Percentiles rank a stretch among this genome's conserved stretches.
Evolutionary conservation across 2,113 vertebrate species (phyloP).

Genomic region (Podarcis cretensis): DNA sequence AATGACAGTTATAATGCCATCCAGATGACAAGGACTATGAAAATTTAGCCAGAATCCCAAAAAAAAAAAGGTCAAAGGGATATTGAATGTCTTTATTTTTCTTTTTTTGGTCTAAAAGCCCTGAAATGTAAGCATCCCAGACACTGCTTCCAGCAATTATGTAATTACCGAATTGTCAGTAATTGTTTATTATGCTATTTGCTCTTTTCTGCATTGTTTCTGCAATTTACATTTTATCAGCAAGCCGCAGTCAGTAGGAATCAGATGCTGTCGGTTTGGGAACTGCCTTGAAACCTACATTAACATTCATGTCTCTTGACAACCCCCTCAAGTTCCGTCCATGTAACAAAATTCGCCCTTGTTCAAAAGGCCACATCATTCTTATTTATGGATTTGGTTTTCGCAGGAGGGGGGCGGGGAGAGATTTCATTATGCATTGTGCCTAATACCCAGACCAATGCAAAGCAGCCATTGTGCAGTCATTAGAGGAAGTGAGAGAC

Average conservation of each 20-base stretch:
- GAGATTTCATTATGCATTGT: not conserved
- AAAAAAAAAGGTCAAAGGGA: not conserved
- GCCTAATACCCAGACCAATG: too few species aligned
- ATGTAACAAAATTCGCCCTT: not conserved
- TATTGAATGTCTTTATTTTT: not conserved
- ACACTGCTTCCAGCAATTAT: not conserved
- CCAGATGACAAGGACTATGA: not conserved
- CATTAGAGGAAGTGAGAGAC: not conserved
- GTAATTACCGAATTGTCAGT: not conserved
- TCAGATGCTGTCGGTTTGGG: not conserved
- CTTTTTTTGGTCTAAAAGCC: not conserved
- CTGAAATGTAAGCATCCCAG: not conserved
- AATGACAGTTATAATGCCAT: not conserved
- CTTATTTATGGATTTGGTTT: not conserved
- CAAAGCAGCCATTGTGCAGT: not conserved
- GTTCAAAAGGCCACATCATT: not conserved
- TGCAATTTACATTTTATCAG: slow-evolving; percentile 10
- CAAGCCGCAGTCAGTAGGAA: not conserved
- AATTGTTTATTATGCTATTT: slow-evolving; percentile 11
- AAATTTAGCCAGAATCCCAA: not conserved
- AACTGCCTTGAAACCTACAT: not conserved
- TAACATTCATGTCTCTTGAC: slow-evolving; percentile 1
- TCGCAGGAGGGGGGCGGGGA: too few species aligned
- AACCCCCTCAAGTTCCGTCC: not conserved
- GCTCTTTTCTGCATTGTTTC: slow-evolving; percentile 4